Base-by-base conservation (phyloP, 1,140 invertebrate species). In the Bradysia coprophila region DNA sequence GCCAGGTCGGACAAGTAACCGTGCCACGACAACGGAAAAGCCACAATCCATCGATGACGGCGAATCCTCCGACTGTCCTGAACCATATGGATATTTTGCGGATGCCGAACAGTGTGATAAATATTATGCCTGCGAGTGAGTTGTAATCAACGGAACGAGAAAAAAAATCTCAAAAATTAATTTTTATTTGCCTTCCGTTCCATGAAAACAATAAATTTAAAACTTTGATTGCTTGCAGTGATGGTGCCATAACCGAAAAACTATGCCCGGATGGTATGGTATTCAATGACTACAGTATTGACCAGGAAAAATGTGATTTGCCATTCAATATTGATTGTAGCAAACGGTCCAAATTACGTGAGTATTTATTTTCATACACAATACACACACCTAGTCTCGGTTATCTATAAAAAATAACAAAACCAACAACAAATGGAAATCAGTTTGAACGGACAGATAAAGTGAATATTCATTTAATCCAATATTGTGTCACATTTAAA, bases 211-310 rank as follows among this genome's bases (percentile, higher is more conserved):
- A 8, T 15, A 37, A 37, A 37, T 37, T 37, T 15, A 8, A n/a
- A 37, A n/a, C n/a, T 22, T 40, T 21, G 6, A 48, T 42, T 45
- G 42, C 51, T 57, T 65, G 9, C 60, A 65, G 76, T 51, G 68
- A 76, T 48, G 73, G 79, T 15, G 67, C 69, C 44, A 69, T 78
- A 32, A 79, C 69, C 1, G 81, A 82, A 48, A 81, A 83, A 53
- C 63, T 89, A 0, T 91, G 87, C 49, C 79, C 84, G 0, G 87
- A 91, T 55, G 88, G 88, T n/a, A 76, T 89, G 62, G 86, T 91
- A 11, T 92, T 91, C 64, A 86, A 91, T 49, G 84, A 90, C 56
- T 87, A 76, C 61, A 78, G 75, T 45, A 67, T 76, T 1, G 67
- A 75, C 43, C 75, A 84, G 43, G 87, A 88, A 59, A 88, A 89